Base-by-base conservation (phyloP, 2,797 vertebrate genomes). In the Phalloptychus januarius region DNA sequence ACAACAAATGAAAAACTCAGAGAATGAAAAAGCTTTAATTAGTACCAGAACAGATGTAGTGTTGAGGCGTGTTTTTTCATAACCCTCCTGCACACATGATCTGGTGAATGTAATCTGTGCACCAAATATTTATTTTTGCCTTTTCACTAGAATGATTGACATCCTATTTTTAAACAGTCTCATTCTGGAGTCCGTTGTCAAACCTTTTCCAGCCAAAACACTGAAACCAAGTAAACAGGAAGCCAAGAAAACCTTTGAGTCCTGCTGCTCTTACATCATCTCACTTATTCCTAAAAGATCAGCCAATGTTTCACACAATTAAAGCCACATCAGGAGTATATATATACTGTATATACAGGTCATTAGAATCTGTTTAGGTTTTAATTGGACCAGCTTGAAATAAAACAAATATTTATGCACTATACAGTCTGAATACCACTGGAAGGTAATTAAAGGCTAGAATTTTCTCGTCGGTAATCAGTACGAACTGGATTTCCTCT, bases 391-490 rank as follows among this genome's bases (percentile, higher is more conserved):
- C 56, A 46, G 28, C 61, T 33, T 71, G 38, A 16, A 69, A 42
- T 23, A 13, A 31, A 13, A 25, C 71, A 16, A 44, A 54, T 67
- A 42, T 45, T 58, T 7, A 58, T 45, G 40, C 33, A 5, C 28
- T 25, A 36, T 23, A 33, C 40, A 42, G 31, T 45, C 50, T 74
- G 16, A 78, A 73, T 23, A 67, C 46, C 45, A 33, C n/a, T 42
- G 16, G 36, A 75, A 52, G 28, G 8, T 48, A 56, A 83, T 85
- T 88, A 78, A 10, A 45, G 31, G 45, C 50, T 56, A 6, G 10
- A 75, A 67, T 71, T 74, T 54, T 20, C 75, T 28, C 6, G 36
- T 50, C 36, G 16, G 61, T 63, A 48, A 83, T 79, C 56, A 85
- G 50, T 31, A 63, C 40, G 23, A 76, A 69, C 10, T 58, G 33